Evolutionary conservation across 2,797 vertebrate species (phyloP).

Genomic region (Ctenopoma kingsleyae): DNA sequence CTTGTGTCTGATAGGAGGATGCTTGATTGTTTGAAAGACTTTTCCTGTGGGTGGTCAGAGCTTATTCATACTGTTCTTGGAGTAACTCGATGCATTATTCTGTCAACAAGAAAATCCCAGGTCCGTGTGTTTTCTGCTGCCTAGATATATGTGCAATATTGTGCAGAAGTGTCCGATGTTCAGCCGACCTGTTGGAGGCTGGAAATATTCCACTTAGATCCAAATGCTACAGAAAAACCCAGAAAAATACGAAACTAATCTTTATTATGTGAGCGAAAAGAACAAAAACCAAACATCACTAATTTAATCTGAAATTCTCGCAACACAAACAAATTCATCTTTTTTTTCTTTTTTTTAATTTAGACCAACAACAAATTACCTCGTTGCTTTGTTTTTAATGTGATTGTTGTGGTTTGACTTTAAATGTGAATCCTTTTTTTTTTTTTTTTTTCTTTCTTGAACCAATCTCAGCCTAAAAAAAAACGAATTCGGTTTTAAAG

Average conservation of each 20-base stretch:
- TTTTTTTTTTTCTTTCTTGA: constrained; percentile 10
- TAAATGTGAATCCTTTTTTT: background rate
- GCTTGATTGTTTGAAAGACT: constrained; percentile 44
- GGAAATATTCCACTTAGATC: background rate
- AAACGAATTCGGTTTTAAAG: constrained; percentile 1
- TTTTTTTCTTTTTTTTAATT: background rate
- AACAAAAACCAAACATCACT: background rate
- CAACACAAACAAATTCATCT: too few relatives aligned
- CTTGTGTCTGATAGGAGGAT: constrained; percentile 41
- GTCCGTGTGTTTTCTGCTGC: constrained; percentile 74
- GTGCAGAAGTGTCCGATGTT: constrained; percentile 71
- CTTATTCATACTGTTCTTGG: constrained; percentile 40
- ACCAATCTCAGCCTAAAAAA: constrained; percentile 3
- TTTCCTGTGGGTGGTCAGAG: constrained; percentile 28
- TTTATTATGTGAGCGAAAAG: background rate
- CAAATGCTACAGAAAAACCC: background rate
- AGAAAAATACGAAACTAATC: background rate
- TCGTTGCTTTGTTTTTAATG: constrained; percentile 8
- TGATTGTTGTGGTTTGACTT: background rate
- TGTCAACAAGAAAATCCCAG: constrained; percentile 58
- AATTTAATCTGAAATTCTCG: background rate
- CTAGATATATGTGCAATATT: constrained; percentile 84
- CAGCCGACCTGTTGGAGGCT: constrained; percentile 42
- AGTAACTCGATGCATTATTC: constrained; percentile 57
- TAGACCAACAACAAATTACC: background rate